Percentiles rank a stretch among this genome's conserved stretches.
Conservation (phyloP, 2,113 vertebrate species). For the Chauna torquata region DNA sequence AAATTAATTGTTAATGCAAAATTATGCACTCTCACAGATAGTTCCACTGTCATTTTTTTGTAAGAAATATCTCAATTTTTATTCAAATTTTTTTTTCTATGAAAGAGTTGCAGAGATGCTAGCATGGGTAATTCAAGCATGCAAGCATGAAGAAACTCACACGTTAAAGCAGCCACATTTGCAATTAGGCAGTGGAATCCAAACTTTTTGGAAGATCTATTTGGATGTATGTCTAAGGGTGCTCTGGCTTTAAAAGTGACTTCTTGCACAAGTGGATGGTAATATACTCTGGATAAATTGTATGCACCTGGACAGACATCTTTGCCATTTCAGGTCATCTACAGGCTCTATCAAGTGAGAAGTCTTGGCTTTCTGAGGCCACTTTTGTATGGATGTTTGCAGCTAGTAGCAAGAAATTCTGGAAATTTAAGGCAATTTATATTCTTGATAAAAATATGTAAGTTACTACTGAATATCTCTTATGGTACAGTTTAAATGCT, state of each 20-base stretch:
- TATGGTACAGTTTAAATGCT: background rate
- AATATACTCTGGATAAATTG: background rate
- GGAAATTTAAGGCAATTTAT: background rate
- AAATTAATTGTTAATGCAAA: background rate
- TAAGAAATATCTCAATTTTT: background rate
- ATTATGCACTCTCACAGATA: fast-evolving
- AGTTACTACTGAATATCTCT: background rate
- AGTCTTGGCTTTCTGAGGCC: background rate
- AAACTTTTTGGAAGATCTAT: background rate
- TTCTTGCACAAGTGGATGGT: background rate
- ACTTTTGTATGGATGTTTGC: background rate
- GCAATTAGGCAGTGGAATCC: background rate
- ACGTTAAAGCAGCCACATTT: background rate
- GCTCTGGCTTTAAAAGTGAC: background rate
- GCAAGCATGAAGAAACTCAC: background rate
- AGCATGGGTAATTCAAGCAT: background rate
- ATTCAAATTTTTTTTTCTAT: background rate
- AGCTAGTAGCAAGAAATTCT: background rate
- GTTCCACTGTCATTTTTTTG: background rate
- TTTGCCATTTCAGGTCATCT: background rate
- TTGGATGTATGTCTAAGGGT: background rate
- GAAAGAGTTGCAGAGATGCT: background rate
- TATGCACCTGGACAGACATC: background rate
- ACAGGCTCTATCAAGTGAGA: background rate
- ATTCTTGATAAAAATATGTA: background rate